Conservation (phyloP, 2,797 vertebrate genomes). For the Scolopax rusticola region DNA sequence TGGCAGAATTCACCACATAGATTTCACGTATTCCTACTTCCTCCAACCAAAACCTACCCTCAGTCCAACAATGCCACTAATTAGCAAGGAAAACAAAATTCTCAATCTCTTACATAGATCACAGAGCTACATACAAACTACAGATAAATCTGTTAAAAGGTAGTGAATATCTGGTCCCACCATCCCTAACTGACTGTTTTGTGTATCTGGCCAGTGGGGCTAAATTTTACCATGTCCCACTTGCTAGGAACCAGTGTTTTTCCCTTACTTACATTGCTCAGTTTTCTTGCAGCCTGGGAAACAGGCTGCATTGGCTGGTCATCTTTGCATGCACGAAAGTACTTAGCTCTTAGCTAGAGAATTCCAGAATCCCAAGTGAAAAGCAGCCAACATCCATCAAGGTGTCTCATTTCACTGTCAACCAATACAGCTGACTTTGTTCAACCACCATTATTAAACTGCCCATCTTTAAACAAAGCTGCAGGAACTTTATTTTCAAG, state of each 20-base stretch:
- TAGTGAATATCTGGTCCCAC: neutral
- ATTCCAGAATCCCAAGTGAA: neutral
- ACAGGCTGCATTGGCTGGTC: neutral
- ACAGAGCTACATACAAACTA: neutral
- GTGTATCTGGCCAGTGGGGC: neutral
- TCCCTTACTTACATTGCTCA: neutral
- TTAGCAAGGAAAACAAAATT: neutral
- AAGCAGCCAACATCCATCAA: neutral
- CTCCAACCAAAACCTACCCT: neutral
- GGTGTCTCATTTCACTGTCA: neutral
- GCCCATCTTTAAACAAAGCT: neutral
- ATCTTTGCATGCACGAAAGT: neutral
- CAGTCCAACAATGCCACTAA: neutral
- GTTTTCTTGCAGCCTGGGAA: neutral
- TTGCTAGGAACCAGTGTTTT: neutral
- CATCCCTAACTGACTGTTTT: neutral
- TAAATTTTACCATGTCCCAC: neutral
- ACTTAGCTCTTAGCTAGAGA: neutral
- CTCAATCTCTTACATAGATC: neutral
- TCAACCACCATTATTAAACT: neutral
- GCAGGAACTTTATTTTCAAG: neutral
- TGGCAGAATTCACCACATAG: fast-evolving
- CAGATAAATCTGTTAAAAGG: neutral
- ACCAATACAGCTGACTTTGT: neutral
- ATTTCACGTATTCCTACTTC: neutral